Base-by-base conservation (phyloP, 2,888 invertebrate species). In the Siphlonurus alternatus region DNA sequence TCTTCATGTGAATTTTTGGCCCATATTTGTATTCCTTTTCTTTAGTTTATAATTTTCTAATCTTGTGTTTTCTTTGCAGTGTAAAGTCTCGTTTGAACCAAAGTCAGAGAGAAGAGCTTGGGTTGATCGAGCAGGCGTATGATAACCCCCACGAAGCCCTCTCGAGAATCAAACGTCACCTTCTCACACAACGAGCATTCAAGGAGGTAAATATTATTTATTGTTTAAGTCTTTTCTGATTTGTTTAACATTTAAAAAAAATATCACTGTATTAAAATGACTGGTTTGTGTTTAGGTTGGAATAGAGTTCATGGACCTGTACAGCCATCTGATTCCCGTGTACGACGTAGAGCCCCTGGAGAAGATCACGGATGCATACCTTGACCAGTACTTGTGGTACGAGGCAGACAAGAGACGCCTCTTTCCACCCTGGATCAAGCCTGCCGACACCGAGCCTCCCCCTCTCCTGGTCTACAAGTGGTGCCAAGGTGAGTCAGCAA, bases 251-350 rank as follows among this genome's bases (percentile, higher is more conserved):
- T 38, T 38, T 5, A 10, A 15, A 10, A 10, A 15, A 10, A 38
- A 10, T 38, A 38, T 38, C 15, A 10, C 5, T 15, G 5, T 63
- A 22, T 53, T 56, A 24, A 60, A 68, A 10, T 19, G 25, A n/a
- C 53, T 63, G 65, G 53, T 25, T 66, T 65, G 64, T 59, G 67
- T 70, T 38, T 71, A 90, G 88, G 90, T 93, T 65, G 97, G 98
- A 59, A 99, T 99, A 72, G 99, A 99, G 76, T 99, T 99, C 76
- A 99, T 99, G 99, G 99, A 99, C 75, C 81, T 99, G 64, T 99
- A 99, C 80, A 97, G 96, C 66, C 98, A 99, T 74, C 77, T 99
- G 67, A 95, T 99, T 67, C 99, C 99, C 0, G 99, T 99, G 0
- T 99, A 99, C 75, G 99, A 99, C 74, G 97, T 99, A 56, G 99